Evolutionary conservation across 2,113 vertebrate species (phyloP), one percentile per base, ranked within the genome.

Genomic region (Rhinoptilus africanus): DNA sequence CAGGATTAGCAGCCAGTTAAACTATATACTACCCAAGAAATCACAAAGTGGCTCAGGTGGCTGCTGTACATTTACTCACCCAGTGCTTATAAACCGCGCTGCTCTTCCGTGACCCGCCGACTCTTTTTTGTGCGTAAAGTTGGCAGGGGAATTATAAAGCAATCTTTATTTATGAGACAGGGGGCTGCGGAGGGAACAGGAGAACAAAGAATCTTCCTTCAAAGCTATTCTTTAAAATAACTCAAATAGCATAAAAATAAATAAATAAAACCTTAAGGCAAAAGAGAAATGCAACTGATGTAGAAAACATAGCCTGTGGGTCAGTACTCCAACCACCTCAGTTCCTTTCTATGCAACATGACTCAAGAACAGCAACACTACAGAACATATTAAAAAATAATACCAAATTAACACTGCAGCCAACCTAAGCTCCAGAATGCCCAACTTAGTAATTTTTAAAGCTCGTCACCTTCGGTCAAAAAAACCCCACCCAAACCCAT

Each of bases 41-140:
- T 21, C 48, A 57, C 35, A n/a, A 64, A 79, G 45, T 2, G 17
- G 28, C 35, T 45, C 85, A 53, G 0, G 0, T 35, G 48, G 68
- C 71, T 69, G 74, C 48, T 85, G 62, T 11, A 39, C 50, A 10
- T 30, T 74, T 56, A 68, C 28, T 85, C 69, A 62, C 26, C 19
- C 59, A 62, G 27, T 1, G 20, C 53, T 92, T 62, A 80, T 5
- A 85, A 73, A 88, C 45, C 1, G 0, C 18, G 34, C 26, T 62
- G 45, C 63, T 93, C 72, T 43, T 92, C 76, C 3, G 0, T 2
- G 1, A 64, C 39, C 83, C 64, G 72, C 48, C 79, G 76, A 30
- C 35, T 56, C 62, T 20, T 83, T 57, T 73, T 67, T 12, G 28
- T 50, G 32, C 68, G 18, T 30, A 53, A 96, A 77, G n/a, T 34